Conservation (phyloP, 2,797 vertebrate species). For the Astyanax mexicanus region DNA sequence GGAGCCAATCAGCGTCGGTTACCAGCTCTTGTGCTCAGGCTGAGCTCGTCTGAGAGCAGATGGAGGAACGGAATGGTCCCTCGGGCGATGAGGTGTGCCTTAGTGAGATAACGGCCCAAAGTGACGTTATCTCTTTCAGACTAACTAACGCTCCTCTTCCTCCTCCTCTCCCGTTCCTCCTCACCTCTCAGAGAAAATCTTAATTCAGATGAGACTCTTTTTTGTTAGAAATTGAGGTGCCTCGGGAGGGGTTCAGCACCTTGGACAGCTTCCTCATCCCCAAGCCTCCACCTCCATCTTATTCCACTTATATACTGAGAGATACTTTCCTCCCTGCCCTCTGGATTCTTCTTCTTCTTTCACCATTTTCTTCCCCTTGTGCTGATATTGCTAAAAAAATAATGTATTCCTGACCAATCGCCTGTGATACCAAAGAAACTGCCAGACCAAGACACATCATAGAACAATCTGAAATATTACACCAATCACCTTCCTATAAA, state of each 20-base stretch:
- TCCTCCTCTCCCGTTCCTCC: constrained; percentile 17
- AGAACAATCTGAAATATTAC: no score
- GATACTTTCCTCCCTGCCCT: not conserved
- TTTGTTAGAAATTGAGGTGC: not conserved
- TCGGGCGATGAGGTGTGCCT: constrained; percentile 39
- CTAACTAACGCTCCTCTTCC: constrained; percentile 29
- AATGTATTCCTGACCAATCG: no score
- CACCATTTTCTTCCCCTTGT: constrained; percentile 4
- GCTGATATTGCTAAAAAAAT: no score
- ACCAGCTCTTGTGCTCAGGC: constrained; percentile 25
- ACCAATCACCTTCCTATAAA: no score
- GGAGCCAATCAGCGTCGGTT: constrained; percentile 59
- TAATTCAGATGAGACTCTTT: constrained; percentile 28
- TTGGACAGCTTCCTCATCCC: constrained; percentile 41
- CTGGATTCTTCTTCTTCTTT: constrained; percentile 5
- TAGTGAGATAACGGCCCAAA: constrained; percentile 56
- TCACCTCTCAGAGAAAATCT: constrained; percentile 10
- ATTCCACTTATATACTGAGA: constrained; percentile 19
- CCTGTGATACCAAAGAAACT: no score
- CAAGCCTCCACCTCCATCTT: constrained; percentile 26
- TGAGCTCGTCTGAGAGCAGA: constrained; percentile 56
- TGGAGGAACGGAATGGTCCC: constrained; percentile 52
- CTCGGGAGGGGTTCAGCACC: constrained; percentile 45
- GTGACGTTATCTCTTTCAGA: constrained; percentile 53
- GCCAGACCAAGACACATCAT: no score